A percentile compares a stretch with the other conserved stretches of the same genome.
Evolutionary conservation across 1,140 invertebrate genomes (phyloP).

Genomic region (Eurytemora carolleeae): DNA sequence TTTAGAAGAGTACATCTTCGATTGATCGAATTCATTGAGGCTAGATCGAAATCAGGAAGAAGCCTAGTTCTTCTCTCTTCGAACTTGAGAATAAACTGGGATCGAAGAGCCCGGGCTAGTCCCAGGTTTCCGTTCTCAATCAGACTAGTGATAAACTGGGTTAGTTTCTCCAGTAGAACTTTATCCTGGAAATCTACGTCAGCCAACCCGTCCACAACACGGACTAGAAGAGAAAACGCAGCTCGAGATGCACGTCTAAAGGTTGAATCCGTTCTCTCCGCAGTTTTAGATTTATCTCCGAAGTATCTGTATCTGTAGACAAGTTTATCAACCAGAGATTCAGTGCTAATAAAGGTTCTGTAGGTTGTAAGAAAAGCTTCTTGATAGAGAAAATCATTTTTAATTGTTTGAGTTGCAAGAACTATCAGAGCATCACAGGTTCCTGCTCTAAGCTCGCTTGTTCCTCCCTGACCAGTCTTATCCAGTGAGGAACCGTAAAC

Average conservation of each 20-base stretch:
- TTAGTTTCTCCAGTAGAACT: constrained; percentile 29
- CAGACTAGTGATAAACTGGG: constrained; percentile 77
- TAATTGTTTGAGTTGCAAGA: constrained; percentile 73
- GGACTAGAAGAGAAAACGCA: constrained; percentile 41
- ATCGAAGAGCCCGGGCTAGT: constrained; percentile 65
- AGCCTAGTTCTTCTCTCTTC: constrained; percentile 33
- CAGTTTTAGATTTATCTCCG: constrained; percentile 24
- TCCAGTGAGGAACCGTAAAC: constrained; percentile 28
- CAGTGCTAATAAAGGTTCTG: constrained; percentile 75
- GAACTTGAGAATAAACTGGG: constrained; percentile 75
- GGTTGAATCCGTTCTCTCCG: constrained; percentile 17
- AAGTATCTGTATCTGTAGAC: constrained; percentile 66
- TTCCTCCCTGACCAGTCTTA: constrained; percentile 43
- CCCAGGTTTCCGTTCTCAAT: constrained; percentile 59
- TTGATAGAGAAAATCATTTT: constrained; percentile 80
- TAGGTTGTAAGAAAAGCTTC: constrained; percentile 94
- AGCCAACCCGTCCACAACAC: constrained; percentile 79
- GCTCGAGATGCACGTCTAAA: constrained; percentile 6
- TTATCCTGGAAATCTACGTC: constrained; percentile 42
- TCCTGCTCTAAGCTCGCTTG: constrained; percentile 59
- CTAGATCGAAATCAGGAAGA: constrained; percentile 1
- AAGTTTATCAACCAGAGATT: constrained; percentile 65
- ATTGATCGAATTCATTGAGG: constrained; percentile 23
- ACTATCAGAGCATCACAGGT: constrained; percentile 75
- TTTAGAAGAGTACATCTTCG: constrained; percentile 49